phyloP scores from a whole-genome alignment of 2,113 vertebrate species.

The Phalacrocorax brasilianus region DNA sequence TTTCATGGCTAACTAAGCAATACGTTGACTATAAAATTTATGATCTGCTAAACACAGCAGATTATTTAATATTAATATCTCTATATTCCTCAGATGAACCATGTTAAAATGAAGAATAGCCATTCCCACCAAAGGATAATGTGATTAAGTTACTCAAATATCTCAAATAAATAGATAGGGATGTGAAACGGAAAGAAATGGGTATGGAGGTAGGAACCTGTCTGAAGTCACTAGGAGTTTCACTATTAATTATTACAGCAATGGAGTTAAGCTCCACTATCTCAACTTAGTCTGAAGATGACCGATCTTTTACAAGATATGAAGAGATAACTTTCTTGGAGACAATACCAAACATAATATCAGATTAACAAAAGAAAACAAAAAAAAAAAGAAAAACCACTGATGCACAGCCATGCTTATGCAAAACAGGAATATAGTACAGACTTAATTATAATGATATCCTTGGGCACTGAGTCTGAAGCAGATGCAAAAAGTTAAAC shows the following conservation, averaged over 20 bases:
- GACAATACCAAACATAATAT: not conserved
- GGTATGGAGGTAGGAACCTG: not conserved
- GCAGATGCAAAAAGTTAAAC: slow-evolving; percentile 28
- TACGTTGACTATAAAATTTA: not conserved
- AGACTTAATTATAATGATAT: slow-evolving; percentile 21
- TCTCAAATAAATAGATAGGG: not conserved
- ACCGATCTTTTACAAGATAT: not conserved
- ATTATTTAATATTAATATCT: slow-evolving; percentile 11
- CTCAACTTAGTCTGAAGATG: not conserved
- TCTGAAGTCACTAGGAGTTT: not conserved
- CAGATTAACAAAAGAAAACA: not conserved
- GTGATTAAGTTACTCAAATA: not conserved
- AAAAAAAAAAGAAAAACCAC: not conserved
- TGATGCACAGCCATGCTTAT: not conserved
- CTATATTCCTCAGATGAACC: not conserved
- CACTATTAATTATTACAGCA: not conserved
- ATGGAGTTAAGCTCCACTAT: not conserved
- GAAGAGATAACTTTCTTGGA: not conserved
- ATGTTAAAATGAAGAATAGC: not conserved
- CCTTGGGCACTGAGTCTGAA: slow-evolving; percentile 1
- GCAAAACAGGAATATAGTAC: not conserved
- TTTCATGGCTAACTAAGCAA: slow-evolving; percentile 7
- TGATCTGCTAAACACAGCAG: slow-evolving; percentile 2
- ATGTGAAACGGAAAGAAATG: not conserved
- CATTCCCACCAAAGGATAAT: not conserved